phyloP scores from a whole-genome alignment of 2,113 vertebrate genomes.

The Glaucomys volans region DNA sequence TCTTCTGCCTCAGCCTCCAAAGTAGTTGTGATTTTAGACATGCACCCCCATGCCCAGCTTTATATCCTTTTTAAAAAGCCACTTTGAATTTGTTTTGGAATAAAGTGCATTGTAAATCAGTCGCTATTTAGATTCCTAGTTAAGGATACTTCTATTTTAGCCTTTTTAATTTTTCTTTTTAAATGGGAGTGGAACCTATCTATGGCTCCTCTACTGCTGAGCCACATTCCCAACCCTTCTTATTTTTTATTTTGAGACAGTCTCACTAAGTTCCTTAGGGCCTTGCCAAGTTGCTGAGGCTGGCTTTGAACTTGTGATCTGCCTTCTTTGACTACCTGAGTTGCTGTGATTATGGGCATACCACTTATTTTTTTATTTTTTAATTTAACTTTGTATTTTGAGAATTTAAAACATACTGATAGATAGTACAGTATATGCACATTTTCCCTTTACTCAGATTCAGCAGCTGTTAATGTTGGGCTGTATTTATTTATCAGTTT shows the following conservation, averaged over 20 bases:
- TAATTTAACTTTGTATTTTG: slow-evolving; percentile 25
- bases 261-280: too few species aligned
- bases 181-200: too few species aligned
- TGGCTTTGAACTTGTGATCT: too few species aligned
- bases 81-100: slow-evolving; percentile 31
- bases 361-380: not conserved
- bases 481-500: not conserved
- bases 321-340: too few species aligned
- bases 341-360: too few species aligned
- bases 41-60: not conserved
- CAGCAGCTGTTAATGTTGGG: not conserved
- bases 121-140: not conserved
- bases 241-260: too few species aligned
- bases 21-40: too few species aligned
- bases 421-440: not conserved
- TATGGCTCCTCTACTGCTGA: too few species aligned
- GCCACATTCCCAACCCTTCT: too few species aligned
- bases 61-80: not conserved
- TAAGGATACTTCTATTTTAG: not conserved
- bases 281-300: too few species aligned
- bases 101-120: not conserved
- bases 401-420: not conserved
- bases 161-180: not conserved
- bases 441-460: not conserved
- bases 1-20: too few species aligned